These are phyloP conservation scores for Papilio polyxenes DNA, from an alignment of 1,140 invertebrate genomes.

Conservation along the genomic window DNA sequence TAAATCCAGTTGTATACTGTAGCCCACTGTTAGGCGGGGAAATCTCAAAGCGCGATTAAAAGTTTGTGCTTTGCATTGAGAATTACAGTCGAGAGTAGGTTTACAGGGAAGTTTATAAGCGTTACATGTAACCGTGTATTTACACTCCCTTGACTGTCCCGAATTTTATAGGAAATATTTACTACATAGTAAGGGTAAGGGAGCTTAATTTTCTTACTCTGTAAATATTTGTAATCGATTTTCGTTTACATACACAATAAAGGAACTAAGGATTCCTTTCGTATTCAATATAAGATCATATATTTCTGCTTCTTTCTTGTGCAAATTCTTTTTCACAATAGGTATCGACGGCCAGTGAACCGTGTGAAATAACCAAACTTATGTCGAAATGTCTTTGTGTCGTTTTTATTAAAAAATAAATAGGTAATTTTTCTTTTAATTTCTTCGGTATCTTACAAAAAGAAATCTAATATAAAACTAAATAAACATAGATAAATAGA, in stretches of 20 bases:
- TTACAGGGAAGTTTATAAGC: background rate
- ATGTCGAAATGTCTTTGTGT: background rate
- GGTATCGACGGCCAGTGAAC: background rate
- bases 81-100: background rate
- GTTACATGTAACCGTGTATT: too few species aligned
- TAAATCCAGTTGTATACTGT: constrained; percentile 2
- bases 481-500: too few species aligned
- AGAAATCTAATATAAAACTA: too few species aligned
- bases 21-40: background rate
- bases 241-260: background rate
- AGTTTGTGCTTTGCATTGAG: constrained; percentile 12
- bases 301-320: constrained; percentile 19
- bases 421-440: too few species aligned
- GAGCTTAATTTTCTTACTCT: background rate
- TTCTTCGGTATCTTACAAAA: too few species aligned
- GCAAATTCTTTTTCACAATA: constrained; percentile 32
- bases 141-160: too few species aligned
- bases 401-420: background rate
- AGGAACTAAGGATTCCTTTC: constrained; percentile 7
- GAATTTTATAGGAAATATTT: too few species aligned
- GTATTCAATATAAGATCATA: constrained; percentile 21
- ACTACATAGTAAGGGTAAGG: background rate
- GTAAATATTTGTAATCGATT: constrained; percentile 15
- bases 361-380: background rate
- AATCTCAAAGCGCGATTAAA: constrained; percentile 13